Percentiles rank a stretch among this genome's conserved stretches.
Conservation (phyloP, 2,888 invertebrate species). For the Synanthedon myopaeformis region DNA sequence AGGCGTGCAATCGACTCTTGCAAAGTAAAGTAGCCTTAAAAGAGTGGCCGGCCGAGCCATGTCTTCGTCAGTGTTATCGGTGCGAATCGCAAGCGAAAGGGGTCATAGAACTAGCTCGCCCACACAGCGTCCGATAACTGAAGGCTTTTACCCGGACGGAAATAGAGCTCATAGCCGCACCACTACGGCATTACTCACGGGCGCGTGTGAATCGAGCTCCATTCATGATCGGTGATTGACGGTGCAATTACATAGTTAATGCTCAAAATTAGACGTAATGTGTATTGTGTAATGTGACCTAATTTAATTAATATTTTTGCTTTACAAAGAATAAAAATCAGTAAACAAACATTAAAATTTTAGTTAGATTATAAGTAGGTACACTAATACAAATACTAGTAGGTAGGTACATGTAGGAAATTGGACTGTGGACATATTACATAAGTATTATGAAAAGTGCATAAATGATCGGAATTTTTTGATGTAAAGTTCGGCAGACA, state of each 20-base stretch:
- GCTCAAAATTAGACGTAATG: not conserved
- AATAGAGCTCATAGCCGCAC: constrained; percentile 41
- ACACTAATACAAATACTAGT: no score
- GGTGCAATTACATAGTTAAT: constrained; percentile 3
- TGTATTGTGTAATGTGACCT: not conserved
- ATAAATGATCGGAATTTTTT: no score
- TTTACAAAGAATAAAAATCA: no score
- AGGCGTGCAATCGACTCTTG: no score
- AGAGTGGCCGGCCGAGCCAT: no score
- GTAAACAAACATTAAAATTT: no score
- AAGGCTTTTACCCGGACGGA: constrained; percentile 29
- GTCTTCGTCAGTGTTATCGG: not conserved
- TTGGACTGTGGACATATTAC: no score
- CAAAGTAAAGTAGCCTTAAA: no score
- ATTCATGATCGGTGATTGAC: constrained; percentile 5
- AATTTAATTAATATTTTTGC: constrained; percentile 1
- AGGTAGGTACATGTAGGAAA: no score
- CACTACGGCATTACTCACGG: constrained; percentile 35
- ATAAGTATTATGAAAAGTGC: no score
- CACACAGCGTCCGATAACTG: constrained; percentile 24
- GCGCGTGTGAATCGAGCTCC: constrained; percentile 6
- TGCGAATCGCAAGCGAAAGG: constrained; percentile 16
- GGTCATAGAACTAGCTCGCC: constrained; percentile 43
- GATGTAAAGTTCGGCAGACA: no score
- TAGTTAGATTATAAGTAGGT: no score